A percentile compares a stretch with the other conserved stretches of the same genome.
Evolutionary conservation across 2,888 invertebrate species (phyloP).

Genomic region (Oxytorus armatus): DNA sequence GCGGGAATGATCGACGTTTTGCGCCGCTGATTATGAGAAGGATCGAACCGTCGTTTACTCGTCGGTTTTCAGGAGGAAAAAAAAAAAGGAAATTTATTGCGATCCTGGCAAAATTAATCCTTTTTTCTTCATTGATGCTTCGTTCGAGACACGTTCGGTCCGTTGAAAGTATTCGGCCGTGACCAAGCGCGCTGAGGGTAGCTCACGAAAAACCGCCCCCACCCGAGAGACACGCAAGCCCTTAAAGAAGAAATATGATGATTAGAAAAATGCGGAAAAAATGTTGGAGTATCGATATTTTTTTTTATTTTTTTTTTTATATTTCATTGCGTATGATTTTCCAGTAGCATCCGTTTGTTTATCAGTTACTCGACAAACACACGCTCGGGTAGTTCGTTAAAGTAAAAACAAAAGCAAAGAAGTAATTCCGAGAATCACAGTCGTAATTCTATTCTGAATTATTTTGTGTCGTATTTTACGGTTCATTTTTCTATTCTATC

Average conservation of each 20-base stretch:
- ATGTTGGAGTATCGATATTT: not conserved
- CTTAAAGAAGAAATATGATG: constrained; percentile 19
- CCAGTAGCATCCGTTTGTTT: too few species aligned
- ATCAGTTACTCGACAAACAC: too few species aligned
- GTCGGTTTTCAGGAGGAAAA: too few species aligned
- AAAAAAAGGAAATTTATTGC: too few species aligned
- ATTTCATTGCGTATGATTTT: too few species aligned
- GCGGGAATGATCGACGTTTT: too few species aligned
- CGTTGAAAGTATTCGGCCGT: not conserved
- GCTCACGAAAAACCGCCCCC: constrained; percentile 48
- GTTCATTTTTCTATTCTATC: not conserved
- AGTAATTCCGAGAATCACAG: not conserved
- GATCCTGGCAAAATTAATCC: too few species aligned
- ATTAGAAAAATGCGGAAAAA: not conserved
- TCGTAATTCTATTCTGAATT: not conserved
- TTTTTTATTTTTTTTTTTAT: not conserved
- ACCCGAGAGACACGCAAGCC: constrained; percentile 61
- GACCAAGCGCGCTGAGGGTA: constrained; percentile 58
- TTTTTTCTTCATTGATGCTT: constrained; percentile 9
- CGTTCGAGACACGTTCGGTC: not conserved
- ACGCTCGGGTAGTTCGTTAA: too few species aligned
- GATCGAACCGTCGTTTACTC: too few species aligned
- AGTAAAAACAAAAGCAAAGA: too few species aligned
- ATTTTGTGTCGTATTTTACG: not conserved
- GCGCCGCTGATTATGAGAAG: too few species aligned